phyloP scores from a whole-genome alignment of 2,113 vertebrate species.

The Lethenteron camtschaticum region DNA sequence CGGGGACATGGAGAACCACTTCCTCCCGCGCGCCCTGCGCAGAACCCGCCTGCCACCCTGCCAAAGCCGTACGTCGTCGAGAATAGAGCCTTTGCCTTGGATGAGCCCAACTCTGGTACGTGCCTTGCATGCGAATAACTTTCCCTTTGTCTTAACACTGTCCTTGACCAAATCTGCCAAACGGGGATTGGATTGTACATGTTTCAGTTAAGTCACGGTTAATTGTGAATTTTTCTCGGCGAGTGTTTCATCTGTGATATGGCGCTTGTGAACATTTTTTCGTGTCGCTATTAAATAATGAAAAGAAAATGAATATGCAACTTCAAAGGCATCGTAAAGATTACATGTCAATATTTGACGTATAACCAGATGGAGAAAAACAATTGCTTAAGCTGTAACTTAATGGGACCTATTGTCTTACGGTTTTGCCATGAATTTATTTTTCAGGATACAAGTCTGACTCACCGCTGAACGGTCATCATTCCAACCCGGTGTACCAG shows the following conservation, averaged over 20 bases:
- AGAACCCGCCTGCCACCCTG: not conserved
- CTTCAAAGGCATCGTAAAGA: not conserved
- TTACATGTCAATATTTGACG: not conserved
- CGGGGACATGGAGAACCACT: conserved; percentile 23
- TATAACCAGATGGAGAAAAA: not conserved
- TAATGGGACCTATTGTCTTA: not conserved
- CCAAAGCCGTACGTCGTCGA: not conserved
- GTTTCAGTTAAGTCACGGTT: not conserved
- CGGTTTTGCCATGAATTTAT: not conserved
- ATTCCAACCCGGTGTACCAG: not conserved
- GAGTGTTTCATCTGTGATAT: not conserved
- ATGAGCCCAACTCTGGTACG: conserved; percentile 5
- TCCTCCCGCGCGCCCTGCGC: not conserved
- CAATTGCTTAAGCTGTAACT: too few relatives aligned
- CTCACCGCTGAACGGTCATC: not conserved
- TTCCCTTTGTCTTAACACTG: not conserved
- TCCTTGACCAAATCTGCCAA: not conserved
- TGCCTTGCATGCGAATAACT: not conserved
- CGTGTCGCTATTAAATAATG: not conserved
- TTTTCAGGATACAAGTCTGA: not conserved
- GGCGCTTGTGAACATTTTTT: not conserved
- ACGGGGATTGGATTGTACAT: not conserved
- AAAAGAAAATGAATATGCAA: not conserved
- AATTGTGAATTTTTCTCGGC: not conserved
- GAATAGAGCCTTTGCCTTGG: conserved; percentile 2